phyloP scores from a whole-genome alignment of 2,888 invertebrate species.

The Meiosimyza platycephala region DNA sequence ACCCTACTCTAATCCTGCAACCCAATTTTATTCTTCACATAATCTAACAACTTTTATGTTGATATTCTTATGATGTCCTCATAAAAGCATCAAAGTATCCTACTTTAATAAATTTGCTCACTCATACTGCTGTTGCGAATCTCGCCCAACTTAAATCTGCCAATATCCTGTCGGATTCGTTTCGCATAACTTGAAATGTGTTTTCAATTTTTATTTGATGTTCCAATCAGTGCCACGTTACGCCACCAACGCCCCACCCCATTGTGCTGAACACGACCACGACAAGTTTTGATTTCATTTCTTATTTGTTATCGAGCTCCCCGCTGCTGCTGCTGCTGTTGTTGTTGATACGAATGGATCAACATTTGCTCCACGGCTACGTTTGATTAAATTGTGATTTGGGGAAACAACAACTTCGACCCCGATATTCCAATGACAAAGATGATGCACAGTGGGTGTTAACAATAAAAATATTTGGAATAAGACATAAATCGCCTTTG shows the following conservation, averaged over 20 bases:
- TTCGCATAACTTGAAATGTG: constrained; percentile 21
- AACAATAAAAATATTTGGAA: too few relatives aligned
- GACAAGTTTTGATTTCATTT: constrained; percentile 23
- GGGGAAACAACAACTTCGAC: neutral
- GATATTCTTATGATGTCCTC: constrained; percentile 15
- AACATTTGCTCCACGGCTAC: neutral
- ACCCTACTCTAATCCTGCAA: too few relatives aligned
- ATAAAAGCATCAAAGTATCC: constrained; percentile 5
- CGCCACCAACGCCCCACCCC: neutral
- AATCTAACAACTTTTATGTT: neutral
- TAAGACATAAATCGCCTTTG: too few relatives aligned
- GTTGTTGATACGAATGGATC: neutral
- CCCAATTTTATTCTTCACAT: too few relatives aligned
- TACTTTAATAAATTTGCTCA: neutral
- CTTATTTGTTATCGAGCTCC: constrained; percentile 2
- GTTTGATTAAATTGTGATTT: constrained; percentile 24
- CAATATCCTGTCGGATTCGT: constrained; percentile 2
- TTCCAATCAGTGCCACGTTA: constrained; percentile 20
- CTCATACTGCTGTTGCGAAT: neutral
- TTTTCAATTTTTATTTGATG: constrained; percentile 18
- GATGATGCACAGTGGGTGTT: neutral
- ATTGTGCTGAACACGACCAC: neutral
- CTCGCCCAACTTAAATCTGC: neutral
- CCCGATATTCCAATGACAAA: neutral
- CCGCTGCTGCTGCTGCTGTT: constrained; percentile 6